Evolutionary conservation across 1,140 invertebrate species (phyloP), one percentile per base, ranked within the genome.

Genomic region (Oryzaephilus surinamensis): DNA sequence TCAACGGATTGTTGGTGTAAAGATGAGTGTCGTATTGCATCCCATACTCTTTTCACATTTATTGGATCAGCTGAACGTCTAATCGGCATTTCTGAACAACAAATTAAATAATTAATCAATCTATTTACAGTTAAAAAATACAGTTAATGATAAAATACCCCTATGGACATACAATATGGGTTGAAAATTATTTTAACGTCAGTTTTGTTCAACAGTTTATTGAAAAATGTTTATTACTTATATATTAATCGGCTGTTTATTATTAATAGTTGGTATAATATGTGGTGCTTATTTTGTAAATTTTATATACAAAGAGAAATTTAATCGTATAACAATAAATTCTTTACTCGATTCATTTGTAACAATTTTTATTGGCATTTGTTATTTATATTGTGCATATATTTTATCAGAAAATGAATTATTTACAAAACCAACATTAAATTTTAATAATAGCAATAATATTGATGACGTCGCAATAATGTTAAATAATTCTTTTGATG

Each of bases 1-100:
- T 62, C 55, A 8, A 45, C 45, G 13, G 43, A 19, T 26, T 54
- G 46, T 17, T 39, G 41, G 6, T 51, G 42, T 3, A 45, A 29
- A 40, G 44, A 48, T 11, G 45, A 38, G 11, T 41, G 48, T 33
- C 52, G 43, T 20, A 62, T 54, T 13, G 55, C 48, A 40, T 62
- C 52, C 60, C 60, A 62, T 32, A 60, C 48, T 38, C 44, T 41
- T 40, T 59, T 56, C 10, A 60, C 52, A 26, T 40, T 41, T 32
- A 50, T 43, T 1, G 60, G 60, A 43, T 60, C 51, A 15, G 55
- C 52, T 13, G 48, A 28, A 38, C 60, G 47, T 41, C 58, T 45
- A 29, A 59, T 55, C 18, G 53, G 50, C 60, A 62, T 62, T 19
- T 48, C 46, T 46, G 24, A 21, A 17, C 12, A 37, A 26, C 11